Evolutionary conservation across 2,113 vertebrate genomes (phyloP), one percentile per base, ranked within the genome.

Genomic region (Cavia aperea): DNA sequence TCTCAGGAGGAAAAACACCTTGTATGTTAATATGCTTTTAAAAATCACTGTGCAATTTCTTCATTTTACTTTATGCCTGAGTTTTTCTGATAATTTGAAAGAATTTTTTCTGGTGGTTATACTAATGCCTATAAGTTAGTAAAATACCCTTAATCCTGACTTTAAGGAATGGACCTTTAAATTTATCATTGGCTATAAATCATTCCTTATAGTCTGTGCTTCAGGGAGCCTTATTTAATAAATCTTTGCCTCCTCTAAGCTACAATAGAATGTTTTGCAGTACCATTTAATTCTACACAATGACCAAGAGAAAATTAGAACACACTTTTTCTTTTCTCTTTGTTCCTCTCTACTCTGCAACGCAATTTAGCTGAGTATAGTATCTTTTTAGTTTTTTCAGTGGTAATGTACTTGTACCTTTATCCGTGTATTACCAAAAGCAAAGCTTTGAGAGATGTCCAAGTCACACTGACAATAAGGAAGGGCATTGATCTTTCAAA

Each of bases 101-200:
- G 49, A 43, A n/a, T 78, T 78, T 70, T 95, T 85, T 43, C 70
- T 78, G 39, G n/a, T 58, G 51, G 12, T 86, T 88, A 75, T 8
- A 89, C 89, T 51, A 21, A 68, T 93, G 79, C 58, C 58, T 91
- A 54, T 84, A 84, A 89, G 1, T 46, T 86, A 89, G 73, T 31
- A n/a, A 51, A 87, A 58, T 62, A 16, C 21, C 87, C 63, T 92
- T 86, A 70, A 89, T 90, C 58, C 9, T 90, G 18, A 58, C 10
- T 86, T 89, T n/a, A 83, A 94, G 75, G 78, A 88, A 81, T 33
- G 73, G 49, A 43, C 24, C 21, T 39, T 51, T 89, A 72, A 39
- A 95, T 81, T 93, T 83, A 54, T 84, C 84, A 75, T 14, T 60
- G 62, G 43, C 39, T 88, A 65, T 83, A 92, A 88, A 90, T 92